phyloP scores from a whole-genome alignment of 2,113 vertebrate species.

The Aldabrachelys gigantea region DNA sequence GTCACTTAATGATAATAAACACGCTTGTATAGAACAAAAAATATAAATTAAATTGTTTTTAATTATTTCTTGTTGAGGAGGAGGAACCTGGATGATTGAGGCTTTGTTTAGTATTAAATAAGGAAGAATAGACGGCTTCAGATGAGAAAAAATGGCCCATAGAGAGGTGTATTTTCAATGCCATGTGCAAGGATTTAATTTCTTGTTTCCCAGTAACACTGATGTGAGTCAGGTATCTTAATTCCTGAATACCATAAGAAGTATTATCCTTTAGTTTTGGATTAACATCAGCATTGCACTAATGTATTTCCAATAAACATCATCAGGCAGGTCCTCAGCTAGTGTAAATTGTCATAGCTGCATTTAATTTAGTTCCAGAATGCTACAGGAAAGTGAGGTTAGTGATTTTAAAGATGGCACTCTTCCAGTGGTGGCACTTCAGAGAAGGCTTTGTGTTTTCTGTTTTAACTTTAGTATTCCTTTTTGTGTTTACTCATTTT shows the following conservation, averaged over 20 bases:
- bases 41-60: not conserved
- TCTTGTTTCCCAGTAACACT: not conserved
- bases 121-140: not conserved
- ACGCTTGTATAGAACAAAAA: not conserved
- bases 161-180: not conserved
- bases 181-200: not conserved
- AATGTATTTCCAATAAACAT: not conserved
- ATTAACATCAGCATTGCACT: not conserved
- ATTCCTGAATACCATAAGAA: not conserved
- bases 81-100: not conserved
- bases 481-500: not conserved
- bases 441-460: not conserved
- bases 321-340: not conserved
- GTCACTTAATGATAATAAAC: not conserved
- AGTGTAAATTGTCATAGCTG: not conserved
- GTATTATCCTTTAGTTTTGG: not conserved
- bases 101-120: not conserved
- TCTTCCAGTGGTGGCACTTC: not conserved
- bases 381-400: accelerated
- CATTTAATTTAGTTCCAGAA: not conserved
- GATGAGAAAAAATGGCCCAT: not conserved
- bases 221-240: not conserved
- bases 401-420: not conserved
- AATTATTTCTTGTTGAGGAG: not conserved
- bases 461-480: not conserved